Evolutionary conservation across 2,113 vertebrate genomes (phyloP), one percentile per base, ranked within the genome.

Genomic region (Bolborhynchus lineola): DNA sequence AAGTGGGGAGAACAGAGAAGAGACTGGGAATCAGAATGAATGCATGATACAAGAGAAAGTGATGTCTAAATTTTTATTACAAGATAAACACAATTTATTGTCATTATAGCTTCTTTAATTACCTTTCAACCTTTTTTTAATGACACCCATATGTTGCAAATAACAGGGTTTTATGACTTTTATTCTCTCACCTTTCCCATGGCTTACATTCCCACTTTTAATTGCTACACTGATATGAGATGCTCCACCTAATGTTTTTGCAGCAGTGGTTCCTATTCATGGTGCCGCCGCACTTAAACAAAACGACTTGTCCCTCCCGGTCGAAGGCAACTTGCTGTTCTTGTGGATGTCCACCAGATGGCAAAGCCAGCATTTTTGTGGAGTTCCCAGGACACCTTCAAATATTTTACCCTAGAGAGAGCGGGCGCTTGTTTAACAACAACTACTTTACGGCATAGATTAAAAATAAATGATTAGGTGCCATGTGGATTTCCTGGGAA

Each of bases 1-100:
- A 81, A 69, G 24, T 57, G n/a, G 7, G 24, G 83, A 82, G 29
- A 70, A 69, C 16, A 80, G 60, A 82, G 59, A 88, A 78, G 17
- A 86, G 26, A 23, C 14, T 42, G 8, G 9, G 46, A 95, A 86
- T 59, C 35, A 78, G 44, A 82, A 83, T 52, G 55, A 78, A 89
- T 59, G 28, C 82, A 44, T 16, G n/a, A 92, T 63, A 49, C 39
- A 33, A 33, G 41, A 80, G 26, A 90, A 94, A 77, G 16, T 39
- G 39, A 72, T 13, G 8, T 44, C 47, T 92, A 87, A 53, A 42
- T 57, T 93, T 97, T 97, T 94, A 95, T 94, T 90, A 75, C 42
- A 80, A 86, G 84, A 85, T 93, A 95, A 92, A 95, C 80, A 26
- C 80, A 89, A 94, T 95, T 93, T 94, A 97, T 90, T 87, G 70